Evolutionary conservation across 2,113 vertebrate species (phyloP), one percentile per base, ranked within the genome.

Genomic region (Setophaga coronata): DNA sequence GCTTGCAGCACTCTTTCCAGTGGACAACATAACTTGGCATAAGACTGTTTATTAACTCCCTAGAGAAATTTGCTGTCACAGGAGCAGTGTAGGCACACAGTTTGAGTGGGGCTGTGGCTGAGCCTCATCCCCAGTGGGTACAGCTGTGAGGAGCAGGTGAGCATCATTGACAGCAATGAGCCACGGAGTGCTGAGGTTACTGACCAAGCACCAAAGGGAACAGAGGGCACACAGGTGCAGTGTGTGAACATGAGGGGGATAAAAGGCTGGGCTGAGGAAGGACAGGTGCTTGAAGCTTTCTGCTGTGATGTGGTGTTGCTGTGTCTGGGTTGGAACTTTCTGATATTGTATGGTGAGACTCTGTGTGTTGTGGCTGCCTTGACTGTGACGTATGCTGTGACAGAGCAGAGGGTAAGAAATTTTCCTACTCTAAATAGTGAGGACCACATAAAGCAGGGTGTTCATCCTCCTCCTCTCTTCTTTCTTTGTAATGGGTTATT

Each of bases 21-120:
- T 12, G 36, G 4, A 13, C 28, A 40, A 1, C 5, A 2, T 38
- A 23, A 47, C n/a, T 78, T 40, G 73, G 33, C 11, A 23, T 13
- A 25, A 19, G 25, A 47, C 10, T 48, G 1, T 14, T 82, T 28
- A 72, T 67, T 26, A 45, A 29, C 26, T 53, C 16, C 0, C 0
- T 10, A 16, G 51, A 48, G 12, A 7, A 19, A 67, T 73, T 84
- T 57, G 48, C 10, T 48, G 18, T 34, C 18, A 7, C 31, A 43
- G 43, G 10, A 64, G 20, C n/a, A 60, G n/a, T 25, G 23, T 4
- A 36, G 57, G n/a, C 0, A 12, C 57, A 36, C 10, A 36, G 15
- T 36, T 25, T 36, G n/a, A 17, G 23, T 17, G n/a, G n/a, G 57
- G 23, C 57, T 36, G 23, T 24, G n/a, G n/a, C 23, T 25, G 10